Base-by-base conservation (phyloP, 2,797 vertebrate species). In the Chelon auratus region DNA sequence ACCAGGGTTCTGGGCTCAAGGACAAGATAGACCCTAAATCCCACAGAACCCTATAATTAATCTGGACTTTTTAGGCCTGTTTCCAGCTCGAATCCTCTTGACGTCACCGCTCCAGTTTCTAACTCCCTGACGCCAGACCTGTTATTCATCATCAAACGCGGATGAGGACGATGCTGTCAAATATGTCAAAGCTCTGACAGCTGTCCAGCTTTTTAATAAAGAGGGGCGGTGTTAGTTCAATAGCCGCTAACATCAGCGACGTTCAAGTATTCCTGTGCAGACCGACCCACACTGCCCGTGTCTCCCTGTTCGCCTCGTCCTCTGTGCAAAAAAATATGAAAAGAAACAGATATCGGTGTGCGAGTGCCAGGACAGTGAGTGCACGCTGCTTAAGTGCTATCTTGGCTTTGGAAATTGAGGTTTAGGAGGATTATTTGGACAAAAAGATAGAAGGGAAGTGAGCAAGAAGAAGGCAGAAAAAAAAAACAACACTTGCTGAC, bases 361-460 rank as follows among this genome's bases (percentile, higher is more conserved):
- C 22, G 70, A 78, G 70, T 18, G 84, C 89, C 90, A 87, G 88
- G 90, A 92, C 85, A 87, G 87, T 89, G 86, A 92, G 86, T 88
- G 86, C 77, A 67, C 59, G 30, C 82, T 68, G 86, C 88, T 80
- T 92, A 93, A 93, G 90, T 91, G 92, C 91, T 91, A 78, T 91
- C 89, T 90, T 93, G 92, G 93, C 91, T 86, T 86, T 89, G 71
- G 83, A 87, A 84, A 73, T 69, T 83, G 91, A 69, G 89, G 90
- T 92, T 87, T 85, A 83, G 79, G 66, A 80, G 81, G 78, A 86
- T 82, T 87, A 88, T 85, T 84, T 78, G 66, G 74, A 88, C 62
- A 82, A 74, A 79, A 72, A 77, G 65, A 50, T 59, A 57, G 74
- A 55, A 55, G 53, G 37, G 51, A 51, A 37, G 56, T 9, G 65